A percentile compares a stretch with the other conserved stretches of the same genome.
phyloP scores from a whole-genome alignment of 1,140 invertebrate species.

The Phenacoccus solenopsis region DNA sequence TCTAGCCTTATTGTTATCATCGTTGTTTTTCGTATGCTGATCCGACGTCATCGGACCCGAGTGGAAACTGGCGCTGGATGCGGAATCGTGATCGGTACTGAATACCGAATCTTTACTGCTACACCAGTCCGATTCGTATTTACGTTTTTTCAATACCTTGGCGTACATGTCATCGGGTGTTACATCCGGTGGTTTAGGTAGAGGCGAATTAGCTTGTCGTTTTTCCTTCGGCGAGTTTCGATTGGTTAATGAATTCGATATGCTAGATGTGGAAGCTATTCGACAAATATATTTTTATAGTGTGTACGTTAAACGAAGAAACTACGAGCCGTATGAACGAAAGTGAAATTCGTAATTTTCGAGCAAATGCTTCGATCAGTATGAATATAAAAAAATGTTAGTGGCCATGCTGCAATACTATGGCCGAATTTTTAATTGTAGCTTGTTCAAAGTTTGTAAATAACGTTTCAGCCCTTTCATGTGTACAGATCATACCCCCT shows the following conservation, averaged over 20 bases:
- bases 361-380: too few relatives aligned
- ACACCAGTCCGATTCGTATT: constrained; percentile 25
- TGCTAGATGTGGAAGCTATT: constrained; percentile 61
- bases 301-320: constrained; percentile 28
- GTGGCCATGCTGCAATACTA: too few relatives aligned
- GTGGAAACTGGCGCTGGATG: not conserved
- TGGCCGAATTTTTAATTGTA: constrained; percentile 33
- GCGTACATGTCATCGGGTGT: constrained; percentile 67
- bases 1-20: not conserved
- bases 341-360: too few relatives aligned
- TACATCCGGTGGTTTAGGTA: constrained; percentile 58
- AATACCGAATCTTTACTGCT: constrained; percentile 11
- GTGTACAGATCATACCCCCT: too few relatives aligned
- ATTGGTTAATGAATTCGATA: constrained; percentile 54
- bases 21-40: not conserved
- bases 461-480: too few relatives aligned
- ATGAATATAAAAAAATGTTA: too few relatives aligned
- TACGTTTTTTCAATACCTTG: constrained; percentile 60
- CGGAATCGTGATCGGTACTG: not conserved
- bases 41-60: not conserved
- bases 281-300: constrained; percentile 43
- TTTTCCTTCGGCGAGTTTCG: constrained; percentile 71
- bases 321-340: constrained; percentile 45
- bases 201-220: constrained; percentile 68
- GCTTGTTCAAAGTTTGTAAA: too few relatives aligned